A percentile compares a stretch with the other conserved stretches of the same genome.
phyloP scores from a whole-genome alignment of 1,140 invertebrate species.

The Calephelis nemesis region DNA sequence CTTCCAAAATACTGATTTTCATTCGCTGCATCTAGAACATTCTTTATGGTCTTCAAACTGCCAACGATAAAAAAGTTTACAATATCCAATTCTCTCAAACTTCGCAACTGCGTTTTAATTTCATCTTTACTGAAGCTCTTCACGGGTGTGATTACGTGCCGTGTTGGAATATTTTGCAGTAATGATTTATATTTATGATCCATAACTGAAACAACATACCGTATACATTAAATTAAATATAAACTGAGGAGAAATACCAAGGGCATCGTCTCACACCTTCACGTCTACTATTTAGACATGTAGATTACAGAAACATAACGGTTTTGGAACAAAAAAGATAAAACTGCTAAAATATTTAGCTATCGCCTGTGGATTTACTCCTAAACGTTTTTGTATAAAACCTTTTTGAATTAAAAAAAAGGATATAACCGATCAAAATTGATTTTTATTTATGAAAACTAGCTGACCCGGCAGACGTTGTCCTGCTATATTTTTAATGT shows the following conservation, averaged over 20 bases:
- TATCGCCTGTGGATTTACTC: too few relatives aligned
- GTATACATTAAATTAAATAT: slow-evolving; percentile 8
- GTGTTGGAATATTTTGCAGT: slow-evolving; percentile 91
- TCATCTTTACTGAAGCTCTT: slow-evolving; percentile 72
- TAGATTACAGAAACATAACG: too few relatives aligned
- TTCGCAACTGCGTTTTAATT: slow-evolving; percentile 83
- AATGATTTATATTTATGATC: slow-evolving; percentile 95
- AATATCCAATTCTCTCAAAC: slow-evolving; percentile 89
- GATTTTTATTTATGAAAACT: too few relatives aligned
- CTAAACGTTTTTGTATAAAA: too few relatives aligned
- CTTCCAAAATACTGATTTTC: slow-evolving; percentile 76
- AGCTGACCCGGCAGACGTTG: too few relatives aligned
- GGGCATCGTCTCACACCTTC: too few relatives aligned
- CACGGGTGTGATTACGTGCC: slow-evolving; percentile 89
- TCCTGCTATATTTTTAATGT: too few relatives aligned
- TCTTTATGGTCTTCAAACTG: slow-evolving; percentile 84
- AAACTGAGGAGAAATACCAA: neutral
- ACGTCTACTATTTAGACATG: too few relatives aligned
- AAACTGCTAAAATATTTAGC: too few relatives aligned
- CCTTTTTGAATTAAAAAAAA: too few relatives aligned
- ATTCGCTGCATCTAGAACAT: slow-evolving; percentile 82
- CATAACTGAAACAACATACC: slow-evolving; percentile 83
- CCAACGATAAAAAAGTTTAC: slow-evolving; percentile 93
- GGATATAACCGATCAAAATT: too few relatives aligned
- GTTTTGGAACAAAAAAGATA: too few relatives aligned